Evolutionary conservation across 2,888 invertebrate genomes (phyloP), one percentile per base, ranked within the genome.

Genomic region (Macrosoma leucophasiata): DNA sequence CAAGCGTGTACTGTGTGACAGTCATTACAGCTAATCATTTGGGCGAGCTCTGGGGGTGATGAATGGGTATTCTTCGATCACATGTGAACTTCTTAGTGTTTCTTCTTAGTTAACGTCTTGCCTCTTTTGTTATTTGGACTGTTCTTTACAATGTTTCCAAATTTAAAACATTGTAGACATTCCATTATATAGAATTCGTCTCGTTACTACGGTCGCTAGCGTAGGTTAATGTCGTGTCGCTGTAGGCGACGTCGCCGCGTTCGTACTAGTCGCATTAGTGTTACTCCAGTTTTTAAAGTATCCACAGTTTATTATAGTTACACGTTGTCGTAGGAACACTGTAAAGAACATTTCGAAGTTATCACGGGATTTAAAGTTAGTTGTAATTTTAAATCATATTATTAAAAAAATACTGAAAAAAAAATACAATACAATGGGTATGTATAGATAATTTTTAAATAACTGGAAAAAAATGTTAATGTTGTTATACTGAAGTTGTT

Each of bases 401-500:
- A 52, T n/a, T n/a, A n/a, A n/a, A n/a, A n/a, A n/a, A n/a, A n/a
- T n/a, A n/a, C n/a, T n/a, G n/a, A n/a, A n/a, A n/a, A n/a, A n/a
- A n/a, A n/a, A n/a, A 62, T 60, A 59, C 68, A 66, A 61, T 69
- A 63, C 67, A 58, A 64, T 62, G 70, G 62, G 61, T 75, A 73
- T 62, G 62, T 72, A 70, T 77, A 79, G 75, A 69, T 79, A 75
- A 75, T 75, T 76, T 69, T 63, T 70, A 61, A 67, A 62, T 58
- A 59, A 75, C 75, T 72, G 70, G 65, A 62, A 70, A 55, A 43
- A 74, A 81, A 75, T 81, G 84, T 84, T 85, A 79, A 79, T 59
- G 81, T 84, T 85, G 82, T 84, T 85, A 84, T 84, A 79, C 73
- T 67, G 75, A 82, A 79, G 75, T 85, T 84, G 84, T 85, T 84